Conservation (phyloP, 1,140 invertebrate genomes). For the Cotesia glomerata region DNA sequence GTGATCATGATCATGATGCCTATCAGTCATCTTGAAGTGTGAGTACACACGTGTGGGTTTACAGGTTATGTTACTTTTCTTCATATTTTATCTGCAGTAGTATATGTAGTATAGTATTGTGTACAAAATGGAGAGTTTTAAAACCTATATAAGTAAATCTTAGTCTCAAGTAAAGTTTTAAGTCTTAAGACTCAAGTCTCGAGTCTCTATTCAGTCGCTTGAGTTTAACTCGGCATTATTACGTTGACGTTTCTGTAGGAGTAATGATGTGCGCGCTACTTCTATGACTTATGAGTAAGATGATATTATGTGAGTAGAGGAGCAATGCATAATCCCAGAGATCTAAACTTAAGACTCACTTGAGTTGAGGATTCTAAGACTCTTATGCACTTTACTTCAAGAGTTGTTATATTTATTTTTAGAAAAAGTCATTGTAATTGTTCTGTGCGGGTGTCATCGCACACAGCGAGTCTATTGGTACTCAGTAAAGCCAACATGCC, state of each 20-base stretch:
- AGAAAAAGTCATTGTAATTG: conserved; percentile 11
- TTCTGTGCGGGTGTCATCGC: conserved; percentile 44
- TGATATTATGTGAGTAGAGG: too few species aligned
- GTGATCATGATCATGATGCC: background rate
- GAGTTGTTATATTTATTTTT: background rate
- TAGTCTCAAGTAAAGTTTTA: too few species aligned
- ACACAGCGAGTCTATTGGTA: conserved; percentile 39
- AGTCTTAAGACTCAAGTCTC: too few species aligned
- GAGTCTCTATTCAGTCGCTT: background rate
- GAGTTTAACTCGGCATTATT: background rate
- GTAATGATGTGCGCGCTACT: background rate
- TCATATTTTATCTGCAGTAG: too few species aligned
- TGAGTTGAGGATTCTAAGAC: background rate
- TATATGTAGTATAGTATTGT: too few species aligned
- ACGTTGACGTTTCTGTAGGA: background rate
- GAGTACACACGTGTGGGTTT: background rate
- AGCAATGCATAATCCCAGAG: too few species aligned
- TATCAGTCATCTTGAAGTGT: conserved; percentile 16
- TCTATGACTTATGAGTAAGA: background rate
- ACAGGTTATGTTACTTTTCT: background rate
- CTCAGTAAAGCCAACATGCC: background rate
- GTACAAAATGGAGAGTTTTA: too few species aligned
- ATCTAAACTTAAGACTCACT: background rate
- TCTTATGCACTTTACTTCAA: background rate
- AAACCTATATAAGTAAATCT: too few species aligned